Evolutionary conservation across 2,888 invertebrate species (phyloP), one percentile per base, ranked within the genome.

Genomic region (Tetranychus truncatus): DNA sequence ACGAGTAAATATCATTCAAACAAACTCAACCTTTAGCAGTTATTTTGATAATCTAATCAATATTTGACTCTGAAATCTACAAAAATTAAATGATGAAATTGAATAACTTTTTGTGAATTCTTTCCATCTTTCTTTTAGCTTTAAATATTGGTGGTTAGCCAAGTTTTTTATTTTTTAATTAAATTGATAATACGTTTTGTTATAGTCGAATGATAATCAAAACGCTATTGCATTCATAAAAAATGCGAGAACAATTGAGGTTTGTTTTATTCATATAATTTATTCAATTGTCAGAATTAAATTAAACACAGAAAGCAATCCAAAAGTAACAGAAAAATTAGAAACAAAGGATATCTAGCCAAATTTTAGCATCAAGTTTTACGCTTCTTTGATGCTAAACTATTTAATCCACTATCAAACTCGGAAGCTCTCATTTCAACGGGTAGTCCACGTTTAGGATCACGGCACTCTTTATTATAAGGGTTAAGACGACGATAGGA

Each of bases 381-480:
- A 4, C 11, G 11, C 15, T 24, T 67, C 45, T 55, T 20, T 6
- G 6, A 15, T 8, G 45, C 0, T 74, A 45, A 45, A 18, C 71
- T 74, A 6, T 44, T 24, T n/a, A 76, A 34, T 44, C 45, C 72
- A 69, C 75, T 72, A 65, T 73, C 73, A 34, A 76, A 76, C 55
- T 76, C 76, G 20, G 74, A 74, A n/a, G 24, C 34, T 72, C 69
- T 74, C 45, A 74, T 65, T 45, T 76, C 76, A 11, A 34, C 9
- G 5, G 76, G 75, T n/a, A 76, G 11, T 9, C 21, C 46, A 55
- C n/a, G 21, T 21, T 46, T 73, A 15, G n/a, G 55, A 55, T 73
- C 21, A 20, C 21, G 9, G 34, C 24, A 34, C 18, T 34, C 72
- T 18, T 9, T 9, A 72, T 45, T 72, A 45, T 55, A 20, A 15